Conservation (phyloP, 1,140 invertebrate species). For the Euglossa dilemma region DNA sequence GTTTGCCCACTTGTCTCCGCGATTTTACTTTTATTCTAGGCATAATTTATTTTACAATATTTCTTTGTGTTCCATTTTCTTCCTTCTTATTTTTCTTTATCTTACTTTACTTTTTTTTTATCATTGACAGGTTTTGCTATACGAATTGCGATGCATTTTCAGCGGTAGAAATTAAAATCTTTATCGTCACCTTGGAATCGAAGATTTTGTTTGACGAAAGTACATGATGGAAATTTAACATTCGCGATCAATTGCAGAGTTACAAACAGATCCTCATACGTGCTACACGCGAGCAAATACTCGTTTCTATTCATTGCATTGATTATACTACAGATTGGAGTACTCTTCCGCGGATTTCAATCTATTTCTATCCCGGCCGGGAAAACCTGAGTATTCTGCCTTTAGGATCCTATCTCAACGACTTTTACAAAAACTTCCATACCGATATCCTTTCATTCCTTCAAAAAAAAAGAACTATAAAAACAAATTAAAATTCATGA, state of each 20-base stretch:
- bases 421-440: background rate
- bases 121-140: too few relatives aligned
- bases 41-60: too few relatives aligned
- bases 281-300: background rate
- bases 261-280: background rate
- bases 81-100: too few relatives aligned
- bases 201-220: background rate
- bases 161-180: background rate
- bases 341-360: background rate
- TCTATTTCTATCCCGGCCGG: background rate
- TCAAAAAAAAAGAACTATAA: background rate
- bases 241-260: background rate
- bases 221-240: background rate
- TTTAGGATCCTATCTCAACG: background rate
- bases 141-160: too few relatives aligned
- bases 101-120: too few relatives aligned
- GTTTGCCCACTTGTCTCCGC: too few relatives aligned
- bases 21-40: too few relatives aligned
- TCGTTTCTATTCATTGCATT: background rate
- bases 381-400: background rate
- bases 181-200: background rate
- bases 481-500: background rate
- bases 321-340: constrained; percentile 2
- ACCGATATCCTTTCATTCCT: background rate
- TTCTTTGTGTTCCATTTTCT: too few relatives aligned